Percentiles rank a stretch among this genome's conserved stretches.
Evolutionary conservation across 2,888 invertebrate species (phyloP).

Genomic region (Nephrotoma appendiculata): DNA sequence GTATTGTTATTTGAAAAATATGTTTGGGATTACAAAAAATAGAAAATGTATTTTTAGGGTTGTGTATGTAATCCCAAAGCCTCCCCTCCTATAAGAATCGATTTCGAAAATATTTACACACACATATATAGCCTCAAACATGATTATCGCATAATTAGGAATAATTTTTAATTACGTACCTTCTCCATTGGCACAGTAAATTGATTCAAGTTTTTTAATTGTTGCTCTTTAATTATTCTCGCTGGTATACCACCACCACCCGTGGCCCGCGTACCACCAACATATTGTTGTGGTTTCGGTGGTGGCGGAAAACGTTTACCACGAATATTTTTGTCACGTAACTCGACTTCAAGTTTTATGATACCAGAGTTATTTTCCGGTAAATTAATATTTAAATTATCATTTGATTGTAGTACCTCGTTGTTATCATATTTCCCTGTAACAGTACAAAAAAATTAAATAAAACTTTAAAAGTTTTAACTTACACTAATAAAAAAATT

Average conservation of each 20-base stretch:
- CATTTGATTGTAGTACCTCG: slow-evolving; percentile 12
- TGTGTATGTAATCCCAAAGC: no score
- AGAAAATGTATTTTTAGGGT: neutral
- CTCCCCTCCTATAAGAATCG: neutral
- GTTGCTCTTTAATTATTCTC: slow-evolving; percentile 10
- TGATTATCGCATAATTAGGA: neutral
- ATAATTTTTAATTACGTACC: slow-evolving; percentile 19
- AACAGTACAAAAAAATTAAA: neutral
- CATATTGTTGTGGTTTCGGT: slow-evolving; percentile 18
- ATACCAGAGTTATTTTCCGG: slow-evolving; percentile 25
- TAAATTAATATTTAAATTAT: slow-evolving; percentile 34
- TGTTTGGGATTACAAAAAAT: neutral
- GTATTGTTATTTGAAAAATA: neutral
- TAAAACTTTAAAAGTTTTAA: neutral
- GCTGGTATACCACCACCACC: slow-evolving; percentile 14
- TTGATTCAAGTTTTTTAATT: neutral
- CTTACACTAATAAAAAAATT: neutral
- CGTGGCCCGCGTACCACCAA: slow-evolving; percentile 19
- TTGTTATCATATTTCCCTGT: neutral
- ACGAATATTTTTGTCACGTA: slow-evolving; percentile 33
- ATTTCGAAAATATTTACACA: neutral
- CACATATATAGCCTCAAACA: neutral
- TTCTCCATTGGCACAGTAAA: slow-evolving; percentile 47
- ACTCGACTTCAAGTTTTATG: slow-evolving; percentile 29
- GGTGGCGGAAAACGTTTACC: slow-evolving; percentile 16